Percentiles rank a stretch among this genome's conserved stretches.
phyloP scores from a whole-genome alignment of 2,888 invertebrate species.

The Scelioninae gen. 1 region DNA sequence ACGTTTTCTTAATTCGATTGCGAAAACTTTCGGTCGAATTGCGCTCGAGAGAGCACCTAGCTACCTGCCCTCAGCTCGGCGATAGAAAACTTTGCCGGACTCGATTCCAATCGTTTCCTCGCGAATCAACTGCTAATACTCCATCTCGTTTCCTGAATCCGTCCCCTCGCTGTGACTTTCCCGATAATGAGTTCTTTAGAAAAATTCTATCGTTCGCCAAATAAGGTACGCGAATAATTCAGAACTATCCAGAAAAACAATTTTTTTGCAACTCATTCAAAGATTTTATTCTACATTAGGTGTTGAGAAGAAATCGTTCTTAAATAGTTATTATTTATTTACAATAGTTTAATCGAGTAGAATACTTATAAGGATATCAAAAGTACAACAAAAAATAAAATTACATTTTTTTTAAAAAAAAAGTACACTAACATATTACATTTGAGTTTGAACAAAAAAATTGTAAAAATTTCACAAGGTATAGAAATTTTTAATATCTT shows the following conservation, averaged over 20 bases:
- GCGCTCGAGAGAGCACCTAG: slow-evolving; percentile 60
- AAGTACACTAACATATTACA: background rate
- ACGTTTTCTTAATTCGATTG: slow-evolving; percentile 78
- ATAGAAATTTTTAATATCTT: slow-evolving; percentile 11
- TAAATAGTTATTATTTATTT: slow-evolving; percentile 13
- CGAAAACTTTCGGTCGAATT: slow-evolving; percentile 72
- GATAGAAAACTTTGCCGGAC: slow-evolving; percentile 76
- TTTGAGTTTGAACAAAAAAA: slow-evolving; percentile 3
- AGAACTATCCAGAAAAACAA: slow-evolving; percentile 76
- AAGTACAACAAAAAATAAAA: background rate
- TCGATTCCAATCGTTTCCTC: slow-evolving; percentile 76
- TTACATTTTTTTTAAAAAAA: slow-evolving; percentile 11
- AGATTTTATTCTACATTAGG: background rate
- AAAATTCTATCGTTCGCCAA: slow-evolving; percentile 77
- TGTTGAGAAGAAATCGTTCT: slow-evolving; percentile 3
- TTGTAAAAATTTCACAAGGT: background rate
- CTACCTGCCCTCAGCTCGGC: slow-evolving; percentile 62
- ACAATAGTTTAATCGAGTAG: background rate
- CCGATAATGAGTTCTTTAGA: slow-evolving; percentile 82
- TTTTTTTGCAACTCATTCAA: slow-evolving; percentile 68
- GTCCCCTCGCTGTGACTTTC: slow-evolving; percentile 73
- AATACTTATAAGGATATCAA: background rate
- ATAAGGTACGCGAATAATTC: slow-evolving; percentile 76
- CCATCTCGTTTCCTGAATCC: slow-evolving; percentile 62
- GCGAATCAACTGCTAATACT: slow-evolving; percentile 80